Evolutionary conservation across 2,113 vertebrate species (phyloP).

Genomic region (Thymallus thymallus): DNA sequence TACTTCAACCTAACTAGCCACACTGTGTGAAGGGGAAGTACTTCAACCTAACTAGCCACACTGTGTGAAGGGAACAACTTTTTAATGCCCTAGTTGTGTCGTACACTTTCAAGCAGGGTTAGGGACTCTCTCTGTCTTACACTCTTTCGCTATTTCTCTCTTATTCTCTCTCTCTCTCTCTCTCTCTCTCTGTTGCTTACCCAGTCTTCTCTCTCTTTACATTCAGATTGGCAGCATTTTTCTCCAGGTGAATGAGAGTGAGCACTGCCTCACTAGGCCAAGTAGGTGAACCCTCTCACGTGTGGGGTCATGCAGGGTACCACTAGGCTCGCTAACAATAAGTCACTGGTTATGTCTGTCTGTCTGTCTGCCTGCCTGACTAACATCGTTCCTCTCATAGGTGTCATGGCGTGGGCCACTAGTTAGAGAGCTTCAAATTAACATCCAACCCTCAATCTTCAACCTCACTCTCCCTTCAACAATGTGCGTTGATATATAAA

Average conservation of each 20-base stretch:
- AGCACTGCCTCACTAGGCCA: background rate
- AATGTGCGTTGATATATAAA: background rate
- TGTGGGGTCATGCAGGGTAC: background rate
- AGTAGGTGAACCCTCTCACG: background rate
- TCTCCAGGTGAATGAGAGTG: background rate
- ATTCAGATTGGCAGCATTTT: background rate
- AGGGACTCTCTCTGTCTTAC: no score
- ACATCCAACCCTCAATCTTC: slow-evolving; percentile 6
- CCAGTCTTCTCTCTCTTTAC: background rate
- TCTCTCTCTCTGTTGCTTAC: background rate
- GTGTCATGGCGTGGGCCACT: background rate
- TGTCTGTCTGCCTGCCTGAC: background rate
- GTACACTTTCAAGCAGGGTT: no score
- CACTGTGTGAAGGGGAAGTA: background rate
- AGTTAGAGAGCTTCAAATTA: background rate
- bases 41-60: no score
- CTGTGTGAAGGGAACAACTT: no score
- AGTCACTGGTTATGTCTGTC: background rate
- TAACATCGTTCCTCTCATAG: slow-evolving; percentile 29
- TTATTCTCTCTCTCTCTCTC: background rate
- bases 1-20: no score
- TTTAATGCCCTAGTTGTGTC: no score
- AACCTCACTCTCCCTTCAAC: background rate
- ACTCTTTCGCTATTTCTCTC: background rate
- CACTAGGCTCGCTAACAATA: background rate